Evolutionary conservation across 2,888 invertebrate genomes (phyloP), one percentile per base, ranked within the genome.

Genomic region (Patella pellucida): DNA sequence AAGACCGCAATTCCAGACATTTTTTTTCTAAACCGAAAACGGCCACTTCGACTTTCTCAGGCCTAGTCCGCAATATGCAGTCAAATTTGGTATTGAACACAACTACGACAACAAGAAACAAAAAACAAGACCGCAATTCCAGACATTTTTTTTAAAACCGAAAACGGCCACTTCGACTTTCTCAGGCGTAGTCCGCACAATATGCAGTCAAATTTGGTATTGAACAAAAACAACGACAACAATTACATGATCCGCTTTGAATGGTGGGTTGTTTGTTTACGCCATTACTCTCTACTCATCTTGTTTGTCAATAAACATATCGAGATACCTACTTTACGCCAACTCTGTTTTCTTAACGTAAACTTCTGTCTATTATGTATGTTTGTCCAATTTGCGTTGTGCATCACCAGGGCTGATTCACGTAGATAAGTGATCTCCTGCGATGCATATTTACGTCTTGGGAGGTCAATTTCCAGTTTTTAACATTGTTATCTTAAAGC

Each of bases 231-330:
- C 14, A 11, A 11, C 62, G 19, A 41, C 41, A 62, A 62, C 23
- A 62, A 62, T 62, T 62, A 62, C 19, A 62, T 23, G 23, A 62
- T 19, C 62, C 14, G 4, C 11, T 11, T 9, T 62, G 62, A 62
- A 62, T 23, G 19, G 23, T 62, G 19, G 62, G 3, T 62, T 19
- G 62, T 23, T 23, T 62, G 23, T 62, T 62, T 23, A 62, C 23
- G 19, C 23, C 62, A 62, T 62, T 23, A 23, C 62, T 62, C 23
- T 3, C 23, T 62, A 11, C 62, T 12, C 11, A 62, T 62, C 14
- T 62, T 62, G 62, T 62, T 62, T 62, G 62, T 62, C 62, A 62
- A 62, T 62, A 62, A 62, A 62, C 62, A 62, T 62, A 62, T 23
- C 19, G 7, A 23, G 62, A 23, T 62, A 62, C 14, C 62, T 62